Percentiles rank a stretch among this genome's conserved stretches.
These are phyloP conservation scores for Manis pentadactyla DNA, from an alignment of 2,797 vertebrate genomes.

Conservation along the genomic window DNA sequence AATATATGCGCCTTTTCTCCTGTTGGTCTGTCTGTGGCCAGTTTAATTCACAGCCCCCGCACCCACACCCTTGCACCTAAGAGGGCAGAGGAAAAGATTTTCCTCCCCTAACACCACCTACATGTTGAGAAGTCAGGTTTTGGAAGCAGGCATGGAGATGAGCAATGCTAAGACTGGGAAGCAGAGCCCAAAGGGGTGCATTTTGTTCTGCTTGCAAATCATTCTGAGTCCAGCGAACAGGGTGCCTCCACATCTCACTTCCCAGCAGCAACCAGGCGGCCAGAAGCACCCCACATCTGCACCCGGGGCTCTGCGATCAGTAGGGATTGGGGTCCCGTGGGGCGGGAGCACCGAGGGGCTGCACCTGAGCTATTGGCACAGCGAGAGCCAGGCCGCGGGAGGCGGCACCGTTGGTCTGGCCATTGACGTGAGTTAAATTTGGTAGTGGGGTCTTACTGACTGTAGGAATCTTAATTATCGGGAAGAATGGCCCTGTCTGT, in stretches of 20 bases:
- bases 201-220: not conserved
- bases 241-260: rapidly evolving
- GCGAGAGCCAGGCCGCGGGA: rapidly evolving
- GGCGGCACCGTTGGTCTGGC: rapidly evolving
- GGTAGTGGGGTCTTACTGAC: constrained; percentile 61
- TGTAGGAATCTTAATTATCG: constrained; percentile 59
- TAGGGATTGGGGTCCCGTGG: not conserved
- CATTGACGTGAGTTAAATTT: constrained; percentile 24
- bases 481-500: constrained; percentile 73
- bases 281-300: rapidly evolving
- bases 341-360: not conserved
- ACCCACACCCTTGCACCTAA: not conserved
- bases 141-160: no score
- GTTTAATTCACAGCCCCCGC: not conserved
- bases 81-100: not conserved
- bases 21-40: not conserved
- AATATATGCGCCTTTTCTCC: not conserved
- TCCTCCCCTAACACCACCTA: rapidly evolving
- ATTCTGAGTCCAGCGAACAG: not conserved
- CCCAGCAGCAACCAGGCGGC: not conserved
- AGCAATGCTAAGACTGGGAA: rapidly evolving
- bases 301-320: not conserved
- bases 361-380: not conserved
- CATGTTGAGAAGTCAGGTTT: not conserved
- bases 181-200: not conserved